Evolutionary conservation across 2,888 invertebrate genomes (phyloP).

Genomic region (Amaurobius ferox): DNA sequence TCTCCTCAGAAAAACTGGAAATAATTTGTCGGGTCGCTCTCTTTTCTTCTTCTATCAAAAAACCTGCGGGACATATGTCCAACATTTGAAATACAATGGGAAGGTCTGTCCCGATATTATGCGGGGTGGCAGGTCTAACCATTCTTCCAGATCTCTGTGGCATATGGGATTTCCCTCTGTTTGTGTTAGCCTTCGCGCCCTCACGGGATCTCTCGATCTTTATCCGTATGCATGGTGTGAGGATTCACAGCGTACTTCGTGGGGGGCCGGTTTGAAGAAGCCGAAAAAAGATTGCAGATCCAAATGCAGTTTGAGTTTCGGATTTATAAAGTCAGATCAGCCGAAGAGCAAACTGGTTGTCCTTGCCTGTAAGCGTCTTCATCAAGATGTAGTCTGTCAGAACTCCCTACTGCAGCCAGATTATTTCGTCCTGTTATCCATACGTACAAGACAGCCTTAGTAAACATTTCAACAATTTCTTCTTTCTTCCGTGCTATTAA

Average conservation of each 20-base stretch:
- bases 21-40: slow-evolving; percentile 62
- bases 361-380: not conserved
- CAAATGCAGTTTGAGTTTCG: not conserved
- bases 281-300: not conserved
- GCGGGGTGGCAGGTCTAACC: slow-evolving; percentile 20
- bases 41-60: slow-evolving; percentile 40
- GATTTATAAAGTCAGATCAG: not conserved
- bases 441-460: too few species aligned
- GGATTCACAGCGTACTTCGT: slow-evolving; percentile 12
- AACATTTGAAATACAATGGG: slow-evolving; percentile 64
- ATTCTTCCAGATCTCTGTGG: slow-evolving; percentile 40
- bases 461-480: too few species aligned
- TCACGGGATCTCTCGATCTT: slow-evolving; percentile 53
- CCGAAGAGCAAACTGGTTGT: not conserved
- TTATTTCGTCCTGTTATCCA: too few species aligned
- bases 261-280: slow-evolving; percentile 40
- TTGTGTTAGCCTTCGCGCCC: slow-evolving; percentile 59
- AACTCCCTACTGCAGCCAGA: too few species aligned
- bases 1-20: slow-evolving; percentile 39
- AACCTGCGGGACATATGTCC: slow-evolving; percentile 70
- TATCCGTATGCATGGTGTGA: slow-evolving; percentile 36
- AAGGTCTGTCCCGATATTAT: slow-evolving; percentile 28
- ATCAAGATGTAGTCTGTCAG: not conserved
- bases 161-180: slow-evolving; percentile 56
- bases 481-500: too few species aligned